A percentile compares a stretch with the other conserved stretches of the same genome.
These are phyloP conservation scores for Sweltsa coloradensis DNA, from an alignment of 1,140 invertebrate genomes.

Conservation along the genomic window DNA sequence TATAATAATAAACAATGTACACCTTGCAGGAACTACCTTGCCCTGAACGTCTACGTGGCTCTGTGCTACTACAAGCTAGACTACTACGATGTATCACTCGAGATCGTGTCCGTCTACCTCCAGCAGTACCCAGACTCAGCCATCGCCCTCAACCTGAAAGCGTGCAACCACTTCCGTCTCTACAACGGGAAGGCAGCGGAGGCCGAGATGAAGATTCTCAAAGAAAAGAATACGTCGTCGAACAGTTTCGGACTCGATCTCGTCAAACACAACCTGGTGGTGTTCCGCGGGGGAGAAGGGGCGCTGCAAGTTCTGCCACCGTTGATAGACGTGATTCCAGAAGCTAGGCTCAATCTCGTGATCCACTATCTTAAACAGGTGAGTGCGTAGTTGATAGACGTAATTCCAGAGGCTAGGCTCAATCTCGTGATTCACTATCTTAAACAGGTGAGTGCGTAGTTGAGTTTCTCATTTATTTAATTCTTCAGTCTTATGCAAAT, in stretches of 20 bases:
- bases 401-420: conserved; percentile 90
- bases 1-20: conserved; percentile 5
- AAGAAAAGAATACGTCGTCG: conserved; percentile 60
- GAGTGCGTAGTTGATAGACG: conserved; percentile 63
- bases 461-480: too few relatives aligned
- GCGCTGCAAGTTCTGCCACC: conserved; percentile 82
- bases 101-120: conserved; percentile 87
- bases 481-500: too few relatives aligned
- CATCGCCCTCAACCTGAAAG: conserved; percentile 91
- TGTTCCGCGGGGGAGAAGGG: conserved; percentile 89
- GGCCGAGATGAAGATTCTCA: conserved; percentile 63
- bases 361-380: conserved; percentile 88
- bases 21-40: conserved; percentile 70
- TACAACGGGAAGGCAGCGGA: conserved; percentile 93
- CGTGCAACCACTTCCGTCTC: conserved; percentile 74
- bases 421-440: conserved; percentile 95
- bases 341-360: conserved; percentile 91
- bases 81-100: conserved; percentile 84
- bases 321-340: conserved; percentile 89
- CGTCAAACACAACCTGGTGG: conserved; percentile 90
- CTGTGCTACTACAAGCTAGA: conserved; percentile 97
- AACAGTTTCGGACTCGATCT: conserved; percentile 86
- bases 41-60: conserved; percentile 94
- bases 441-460: conserved; percentile 62
- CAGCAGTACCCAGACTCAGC: conserved; percentile 87